phyloP scores from a whole-genome alignment of 2,888 invertebrate genomes.

The Drosophila kanekoi region DNA sequence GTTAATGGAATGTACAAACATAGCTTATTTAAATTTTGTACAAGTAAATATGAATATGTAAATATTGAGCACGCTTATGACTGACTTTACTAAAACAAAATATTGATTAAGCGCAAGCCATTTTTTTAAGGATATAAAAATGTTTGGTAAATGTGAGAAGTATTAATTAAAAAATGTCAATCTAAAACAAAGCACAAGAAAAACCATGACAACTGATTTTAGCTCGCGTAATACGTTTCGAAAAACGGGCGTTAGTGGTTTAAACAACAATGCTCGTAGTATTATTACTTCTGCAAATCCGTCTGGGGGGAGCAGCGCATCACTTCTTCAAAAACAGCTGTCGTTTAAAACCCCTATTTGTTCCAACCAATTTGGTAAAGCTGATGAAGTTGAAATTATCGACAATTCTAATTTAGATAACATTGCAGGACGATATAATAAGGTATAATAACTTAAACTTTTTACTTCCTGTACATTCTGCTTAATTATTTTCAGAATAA shows the following conservation, averaged over 20 bases:
- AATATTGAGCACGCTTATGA: background rate
- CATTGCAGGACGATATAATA: slow-evolving; percentile 76
- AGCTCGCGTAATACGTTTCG: slow-evolving; percentile 72
- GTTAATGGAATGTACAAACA: slow-evolving; percentile 1
- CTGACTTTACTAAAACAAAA: slow-evolving; percentile 5
- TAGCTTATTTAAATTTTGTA: background rate
- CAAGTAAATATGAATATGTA: background rate
- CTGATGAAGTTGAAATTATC: slow-evolving; percentile 84
- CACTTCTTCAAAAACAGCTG: slow-evolving; percentile 83
- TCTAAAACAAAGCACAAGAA: too few relatives aligned
- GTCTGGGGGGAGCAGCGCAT: slow-evolving; percentile 80
- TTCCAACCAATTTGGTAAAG: slow-evolving; percentile 77
- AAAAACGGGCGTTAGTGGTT: slow-evolving; percentile 55
- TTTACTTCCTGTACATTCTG: background rate
- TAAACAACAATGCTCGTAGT: slow-evolving; percentile 63
- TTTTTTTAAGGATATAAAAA: slow-evolving; percentile 16
- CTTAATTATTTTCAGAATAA: slow-evolving; percentile 66
- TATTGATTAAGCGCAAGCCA: slow-evolving; percentile 35
- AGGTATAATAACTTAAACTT: slow-evolving; percentile 56
- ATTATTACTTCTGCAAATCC: slow-evolving; percentile 83
- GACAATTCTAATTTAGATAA: slow-evolving; percentile 81
- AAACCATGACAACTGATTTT: slow-evolving; percentile 73
- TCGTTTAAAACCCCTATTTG: slow-evolving; percentile 83
- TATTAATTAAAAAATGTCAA: background rate
- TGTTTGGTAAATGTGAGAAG: background rate